phyloP scores from a whole-genome alignment of 2,797 vertebrate genomes.

The Alcedo quadribrachys region DNA sequence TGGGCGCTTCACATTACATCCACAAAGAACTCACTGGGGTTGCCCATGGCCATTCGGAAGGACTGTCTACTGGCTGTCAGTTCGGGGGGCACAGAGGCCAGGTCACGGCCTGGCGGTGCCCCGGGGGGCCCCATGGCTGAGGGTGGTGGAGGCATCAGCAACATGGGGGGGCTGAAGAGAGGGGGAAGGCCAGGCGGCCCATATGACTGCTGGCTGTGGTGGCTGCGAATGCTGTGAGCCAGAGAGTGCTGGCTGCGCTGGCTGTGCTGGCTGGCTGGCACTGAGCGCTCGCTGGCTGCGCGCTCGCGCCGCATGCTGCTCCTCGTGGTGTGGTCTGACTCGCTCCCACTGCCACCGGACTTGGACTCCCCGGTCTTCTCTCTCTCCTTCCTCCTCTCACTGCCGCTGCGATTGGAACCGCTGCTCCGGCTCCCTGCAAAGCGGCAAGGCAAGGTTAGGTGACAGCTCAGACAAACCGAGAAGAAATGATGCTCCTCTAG shows the following conservation, averaged over 20 bases:
- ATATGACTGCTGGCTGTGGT: conserved; percentile 88
- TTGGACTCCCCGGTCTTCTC: conserved; percentile 83
- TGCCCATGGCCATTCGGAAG: conserved; percentile 95
- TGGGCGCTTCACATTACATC: conserved; percentile 92
- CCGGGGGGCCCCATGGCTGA: conserved; percentile 83
- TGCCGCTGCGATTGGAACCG: conserved; percentile 88
- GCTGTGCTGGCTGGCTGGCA: conserved; percentile 87
- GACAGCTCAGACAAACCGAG: not conserved
- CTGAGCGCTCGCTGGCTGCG: conserved; percentile 81
- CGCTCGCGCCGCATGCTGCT: conserved; percentile 83
- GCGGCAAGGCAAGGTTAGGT: not conserved
- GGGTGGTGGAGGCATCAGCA: conserved; percentile 82
- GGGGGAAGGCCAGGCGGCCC: conserved; percentile 87
- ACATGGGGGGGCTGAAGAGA: conserved; percentile 86
- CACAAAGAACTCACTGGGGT: conserved; percentile 97
- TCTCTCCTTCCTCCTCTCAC: conserved; percentile 82
- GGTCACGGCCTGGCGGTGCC: conserved; percentile 89
- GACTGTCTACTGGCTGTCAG: conserved; percentile 95
- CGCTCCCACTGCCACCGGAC: conserved; percentile 87
- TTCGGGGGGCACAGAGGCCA: conserved; percentile 92
- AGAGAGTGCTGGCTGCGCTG: conserved; percentile 86
- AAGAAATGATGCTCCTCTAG: not conserved
- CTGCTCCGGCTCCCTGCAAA: conserved; percentile 89
- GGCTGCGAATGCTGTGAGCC: conserved; percentile 88
- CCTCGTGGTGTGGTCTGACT: conserved; percentile 88